A percentile compares a stretch with the other conserved stretches of the same genome.
Conservation (phyloP, 2,797 vertebrate species). For the Malurus leucopterus region DNA sequence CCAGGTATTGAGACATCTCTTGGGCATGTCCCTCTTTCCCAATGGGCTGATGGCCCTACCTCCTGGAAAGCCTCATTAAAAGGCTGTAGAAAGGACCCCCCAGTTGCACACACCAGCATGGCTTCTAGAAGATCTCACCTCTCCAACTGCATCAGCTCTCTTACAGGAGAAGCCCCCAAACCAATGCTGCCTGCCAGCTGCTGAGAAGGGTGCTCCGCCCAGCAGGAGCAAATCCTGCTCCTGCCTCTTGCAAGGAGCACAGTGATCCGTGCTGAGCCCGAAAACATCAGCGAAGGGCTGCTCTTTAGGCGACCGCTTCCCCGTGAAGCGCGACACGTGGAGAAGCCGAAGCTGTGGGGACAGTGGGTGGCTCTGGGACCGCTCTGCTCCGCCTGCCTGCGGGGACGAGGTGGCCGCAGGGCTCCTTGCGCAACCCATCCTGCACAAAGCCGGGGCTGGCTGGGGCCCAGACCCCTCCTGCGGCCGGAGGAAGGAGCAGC, state of each 20-base stretch:
- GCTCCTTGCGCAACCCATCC: slow-evolving; percentile 16
- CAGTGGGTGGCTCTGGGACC: neutral
- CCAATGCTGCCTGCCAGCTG: neutral
- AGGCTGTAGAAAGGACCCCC: neutral
- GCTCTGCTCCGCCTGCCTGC: neutral
- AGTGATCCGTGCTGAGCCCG: neutral
- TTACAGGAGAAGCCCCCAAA: neutral
- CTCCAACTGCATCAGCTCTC: neutral
- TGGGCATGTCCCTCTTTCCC: neutral
- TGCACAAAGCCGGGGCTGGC: slow-evolving; percentile 2
- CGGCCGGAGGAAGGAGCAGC: slow-evolving; percentile 38
- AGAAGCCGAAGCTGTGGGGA: neutral
- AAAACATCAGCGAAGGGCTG: neutral
- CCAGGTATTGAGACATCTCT: neutral
- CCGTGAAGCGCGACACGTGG: accelerated
- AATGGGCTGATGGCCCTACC: neutral
- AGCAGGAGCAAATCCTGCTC: neutral
- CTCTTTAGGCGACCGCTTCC: neutral
- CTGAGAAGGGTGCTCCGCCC: neutral
- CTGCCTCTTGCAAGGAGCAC: neutral
- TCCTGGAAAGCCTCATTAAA: neutral
- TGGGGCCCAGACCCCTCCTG: slow-evolving; percentile 10
- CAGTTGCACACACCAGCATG: accelerated
- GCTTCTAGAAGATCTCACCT: neutral
- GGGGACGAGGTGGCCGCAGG: neutral